A percentile compares a stretch with the other conserved stretches of the same genome.
These are phyloP conservation scores for Gymnodraco acuticeps DNA, from an alignment of 2,797 vertebrate genomes.

Conservation along the genomic window DNA sequence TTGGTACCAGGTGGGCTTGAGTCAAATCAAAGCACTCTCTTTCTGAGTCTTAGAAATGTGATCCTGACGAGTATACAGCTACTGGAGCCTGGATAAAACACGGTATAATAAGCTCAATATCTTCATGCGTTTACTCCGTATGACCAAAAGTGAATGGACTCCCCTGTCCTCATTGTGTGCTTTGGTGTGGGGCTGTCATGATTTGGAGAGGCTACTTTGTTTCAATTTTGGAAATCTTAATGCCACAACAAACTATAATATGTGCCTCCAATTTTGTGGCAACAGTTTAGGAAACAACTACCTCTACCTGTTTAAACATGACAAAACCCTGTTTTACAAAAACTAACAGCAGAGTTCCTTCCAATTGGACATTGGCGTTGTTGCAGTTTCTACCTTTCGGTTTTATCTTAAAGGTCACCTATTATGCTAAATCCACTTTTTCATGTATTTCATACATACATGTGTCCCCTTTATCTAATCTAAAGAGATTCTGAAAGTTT, in stretches of 20 bases:
- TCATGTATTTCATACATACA: no score
- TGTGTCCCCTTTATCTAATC: no score
- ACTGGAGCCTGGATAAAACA: conserved; percentile 9
- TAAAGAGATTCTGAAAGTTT: no score
- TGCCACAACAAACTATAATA: background rate
- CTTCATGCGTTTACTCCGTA: background rate
- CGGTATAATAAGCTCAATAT: background rate
- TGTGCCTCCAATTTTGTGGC: background rate
- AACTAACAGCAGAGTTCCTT: background rate
- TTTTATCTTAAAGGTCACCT: background rate
- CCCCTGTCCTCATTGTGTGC: background rate
- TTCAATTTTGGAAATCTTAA: background rate
- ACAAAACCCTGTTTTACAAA: background rate
- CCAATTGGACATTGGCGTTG: background rate
- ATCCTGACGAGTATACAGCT: conserved; percentile 2
- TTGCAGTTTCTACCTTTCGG: background rate
- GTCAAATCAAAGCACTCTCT: conserved; percentile 48
- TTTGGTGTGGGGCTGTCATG: background rate
- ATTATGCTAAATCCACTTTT: no score
- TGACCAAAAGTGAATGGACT: background rate
- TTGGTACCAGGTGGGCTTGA: conserved; percentile 53
- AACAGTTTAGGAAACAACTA: background rate
- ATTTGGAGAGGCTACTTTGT: background rate
- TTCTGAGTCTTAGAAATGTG: background rate
- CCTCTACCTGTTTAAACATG: background rate